Conservation (phyloP, 2,113 vertebrate genomes). For the Edolisoma coerulescens region DNA sequence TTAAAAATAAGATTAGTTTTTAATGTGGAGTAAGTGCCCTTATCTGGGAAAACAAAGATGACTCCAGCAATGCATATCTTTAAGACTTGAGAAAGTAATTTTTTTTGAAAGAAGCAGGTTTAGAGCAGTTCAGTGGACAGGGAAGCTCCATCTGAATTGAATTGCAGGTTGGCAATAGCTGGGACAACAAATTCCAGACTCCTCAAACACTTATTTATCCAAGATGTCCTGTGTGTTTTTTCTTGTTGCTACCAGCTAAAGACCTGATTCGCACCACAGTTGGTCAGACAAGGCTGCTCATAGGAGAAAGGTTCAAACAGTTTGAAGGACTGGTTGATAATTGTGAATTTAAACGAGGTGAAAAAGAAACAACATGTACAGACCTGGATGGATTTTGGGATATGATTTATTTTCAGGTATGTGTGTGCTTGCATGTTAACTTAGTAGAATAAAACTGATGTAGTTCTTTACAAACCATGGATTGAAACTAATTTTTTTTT, state of each 20-base stretch:
- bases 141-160: background rate
- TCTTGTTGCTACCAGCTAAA: slow-evolving; percentile 72
- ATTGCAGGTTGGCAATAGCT: background rate
- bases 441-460: background rate
- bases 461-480: background rate
- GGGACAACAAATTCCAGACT: background rate
- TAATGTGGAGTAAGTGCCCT: background rate
- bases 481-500: background rate
- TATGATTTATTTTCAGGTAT: slow-evolving; percentile 87
- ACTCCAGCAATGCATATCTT: background rate
- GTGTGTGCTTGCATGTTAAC: background rate
- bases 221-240: background rate
- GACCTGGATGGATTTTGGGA: slow-evolving; percentile 99
- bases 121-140: background rate
- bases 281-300: slow-evolving; percentile 88
- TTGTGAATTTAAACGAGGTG: slow-evolving; percentile 85
- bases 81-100: background rate
- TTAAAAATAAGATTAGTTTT: background rate
- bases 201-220: background rate
- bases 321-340: slow-evolving; percentile 90
- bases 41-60: background rate
- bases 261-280: slow-evolving; percentile 84
- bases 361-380: slow-evolving; percentile 85
- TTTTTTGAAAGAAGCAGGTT: background rate
- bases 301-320: slow-evolving; percentile 90